phyloP scores from a whole-genome alignment of 2,888 invertebrate genomes.

The Teleogryllus oceanicus region DNA sequence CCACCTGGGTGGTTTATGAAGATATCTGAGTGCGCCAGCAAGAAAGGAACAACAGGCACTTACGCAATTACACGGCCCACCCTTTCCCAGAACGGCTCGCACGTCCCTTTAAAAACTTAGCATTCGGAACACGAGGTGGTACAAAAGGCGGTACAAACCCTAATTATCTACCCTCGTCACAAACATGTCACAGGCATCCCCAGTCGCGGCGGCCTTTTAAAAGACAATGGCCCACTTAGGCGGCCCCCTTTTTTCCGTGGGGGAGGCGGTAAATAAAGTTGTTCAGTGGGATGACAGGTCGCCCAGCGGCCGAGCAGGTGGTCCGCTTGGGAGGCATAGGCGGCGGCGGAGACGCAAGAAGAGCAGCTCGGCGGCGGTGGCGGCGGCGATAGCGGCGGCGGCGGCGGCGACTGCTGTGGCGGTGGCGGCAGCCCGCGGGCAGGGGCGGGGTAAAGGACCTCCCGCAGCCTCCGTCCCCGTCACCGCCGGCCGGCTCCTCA shows the following conservation, averaged over 20 bases:
- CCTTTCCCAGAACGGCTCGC: slow-evolving; percentile 8
- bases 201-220: neutral
- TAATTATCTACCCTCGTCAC: neutral
- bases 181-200: neutral
- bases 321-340: neutral
- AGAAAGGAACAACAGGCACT: too few species aligned
- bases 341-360: neutral
- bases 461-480: too few species aligned
- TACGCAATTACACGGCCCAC: neutral
- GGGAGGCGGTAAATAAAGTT: slow-evolving; percentile 26
- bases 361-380: slow-evolving; percentile 12
- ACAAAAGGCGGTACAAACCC: too few species aligned
- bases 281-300: slow-evolving; percentile 24
- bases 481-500: too few species aligned
- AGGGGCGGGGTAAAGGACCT: too few species aligned
- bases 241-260: slow-evolving; percentile 4
- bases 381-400: neutral
- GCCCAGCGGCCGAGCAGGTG: neutral
- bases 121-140: too few species aligned
- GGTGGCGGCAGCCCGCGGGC: neutral
- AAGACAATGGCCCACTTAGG: slow-evolving; percentile 25
- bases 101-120: neutral
- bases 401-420: neutral
- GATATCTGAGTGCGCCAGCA: too few species aligned
- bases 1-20: too few species aligned